Evolutionary conservation across 2,888 invertebrate species (phyloP).

Genomic region (Eupithecia insigniata): DNA sequence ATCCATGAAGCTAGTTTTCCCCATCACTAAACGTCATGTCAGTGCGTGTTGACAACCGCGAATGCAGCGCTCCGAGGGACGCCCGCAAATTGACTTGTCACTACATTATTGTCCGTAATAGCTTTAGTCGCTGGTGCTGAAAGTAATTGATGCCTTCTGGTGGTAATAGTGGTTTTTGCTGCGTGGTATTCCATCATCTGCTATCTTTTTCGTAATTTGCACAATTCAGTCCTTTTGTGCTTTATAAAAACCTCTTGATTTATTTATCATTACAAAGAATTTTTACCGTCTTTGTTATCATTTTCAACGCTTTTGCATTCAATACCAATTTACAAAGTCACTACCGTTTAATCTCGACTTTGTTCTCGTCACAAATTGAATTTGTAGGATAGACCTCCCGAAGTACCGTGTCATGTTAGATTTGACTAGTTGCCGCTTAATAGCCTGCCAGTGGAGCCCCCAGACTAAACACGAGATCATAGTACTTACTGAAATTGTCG

Average conservation of each 20-base stretch:
- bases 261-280: not conserved
- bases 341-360: conserved; percentile 10
- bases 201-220: conserved; percentile 23
- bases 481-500: not conserved
- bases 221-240: not conserved
- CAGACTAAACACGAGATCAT: conserved; percentile 15
- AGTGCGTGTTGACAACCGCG: conserved; percentile 47
- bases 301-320: not conserved
- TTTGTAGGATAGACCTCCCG: conserved; percentile 32
- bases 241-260: not conserved
- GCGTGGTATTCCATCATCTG: conserved; percentile 34
- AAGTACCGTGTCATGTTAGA: conserved; percentile 45
- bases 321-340: conserved; percentile 12
- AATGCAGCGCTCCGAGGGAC: conserved; percentile 43
- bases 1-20: conserved; percentile 13
- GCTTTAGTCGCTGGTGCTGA: conserved; percentile 44
- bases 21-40: conserved; percentile 25
- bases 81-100: conserved; percentile 63
- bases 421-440: conserved; percentile 59
- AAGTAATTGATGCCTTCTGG: conserved; percentile 39
- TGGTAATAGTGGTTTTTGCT: conserved; percentile 34
- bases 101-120: conserved; percentile 56
- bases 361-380: conserved; percentile 33
- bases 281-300: not conserved
- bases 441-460: conserved; percentile 31